Conservation (phyloP, 2,888 invertebrate species). For the Cheilosia impressa region DNA sequence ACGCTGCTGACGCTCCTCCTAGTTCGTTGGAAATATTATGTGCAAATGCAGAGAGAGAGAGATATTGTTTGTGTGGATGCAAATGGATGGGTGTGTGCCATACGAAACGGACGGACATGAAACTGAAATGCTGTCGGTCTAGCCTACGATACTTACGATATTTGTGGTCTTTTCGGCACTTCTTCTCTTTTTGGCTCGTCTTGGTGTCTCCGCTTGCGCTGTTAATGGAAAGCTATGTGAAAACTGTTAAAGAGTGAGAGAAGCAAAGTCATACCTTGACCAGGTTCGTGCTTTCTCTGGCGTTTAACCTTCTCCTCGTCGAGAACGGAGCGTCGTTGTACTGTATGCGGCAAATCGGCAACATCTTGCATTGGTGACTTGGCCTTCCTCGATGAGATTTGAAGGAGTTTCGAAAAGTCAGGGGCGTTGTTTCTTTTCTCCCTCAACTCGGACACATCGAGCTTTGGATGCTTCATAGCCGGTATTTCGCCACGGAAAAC, state of each 20-base stretch:
- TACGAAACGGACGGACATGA: conserved; percentile 54
- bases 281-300: conserved; percentile 81
- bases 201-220: conserved; percentile 83
- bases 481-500: conserved; percentile 96
- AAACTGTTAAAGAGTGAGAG: neutral
- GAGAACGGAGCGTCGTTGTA: conserved; percentile 81
- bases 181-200: conserved; percentile 86
- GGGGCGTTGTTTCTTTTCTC: conserved; percentile 82
- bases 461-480: conserved; percentile 89
- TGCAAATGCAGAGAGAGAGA: conserved; percentile 37
- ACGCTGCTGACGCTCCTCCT: conserved; percentile 90
- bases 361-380: conserved; percentile 83
- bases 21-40: conserved; percentile 60
- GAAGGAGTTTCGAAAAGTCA: conserved; percentile 82
- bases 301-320: conserved; percentile 83
- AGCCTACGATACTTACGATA: conserved; percentile 85
- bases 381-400: conserved; percentile 80
- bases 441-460: conserved; percentile 84
- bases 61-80: conserved; percentile 29
- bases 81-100: conserved; percentile 5
- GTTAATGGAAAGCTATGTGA: conserved; percentile 42
- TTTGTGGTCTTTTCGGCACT: conserved; percentile 87
- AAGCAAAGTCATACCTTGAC: conserved; percentile 50
- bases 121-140: conserved; percentile 15
- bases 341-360: conserved; percentile 80